Evolutionary conservation across 1,140 invertebrate genomes (phyloP).

Genomic region (Hestina assimilis): DNA sequence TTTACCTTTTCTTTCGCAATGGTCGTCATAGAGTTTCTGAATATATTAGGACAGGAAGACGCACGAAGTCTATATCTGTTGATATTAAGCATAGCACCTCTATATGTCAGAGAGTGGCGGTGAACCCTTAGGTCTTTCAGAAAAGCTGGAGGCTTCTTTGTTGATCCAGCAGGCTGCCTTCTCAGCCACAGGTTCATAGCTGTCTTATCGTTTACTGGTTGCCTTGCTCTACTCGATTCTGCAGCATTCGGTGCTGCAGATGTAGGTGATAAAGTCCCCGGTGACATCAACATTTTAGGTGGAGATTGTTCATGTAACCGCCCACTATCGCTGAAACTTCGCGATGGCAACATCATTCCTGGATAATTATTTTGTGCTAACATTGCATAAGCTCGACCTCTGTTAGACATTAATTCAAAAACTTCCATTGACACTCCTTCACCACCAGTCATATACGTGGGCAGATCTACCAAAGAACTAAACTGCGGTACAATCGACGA

Average conservation of each 20-base stretch:
- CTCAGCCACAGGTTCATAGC: conserved; percentile 80
- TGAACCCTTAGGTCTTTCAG: conserved; percentile 85
- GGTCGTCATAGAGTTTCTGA: conserved; percentile 92
- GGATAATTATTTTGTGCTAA: conserved; percentile 87
- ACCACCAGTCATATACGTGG: conserved; percentile 88
- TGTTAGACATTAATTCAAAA: conserved; percentile 84
- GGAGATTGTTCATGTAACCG: conserved; percentile 74
- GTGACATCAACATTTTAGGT: conserved; percentile 57
- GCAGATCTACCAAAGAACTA: conserved; percentile 88
- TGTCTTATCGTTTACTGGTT: conserved; percentile 62
- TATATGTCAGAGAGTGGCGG: conserved; percentile 88
- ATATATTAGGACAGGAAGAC: conserved; percentile 93
- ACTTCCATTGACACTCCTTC: conserved; percentile 87
- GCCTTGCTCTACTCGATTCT: conserved; percentile 35
- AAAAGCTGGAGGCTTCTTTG: conserved; percentile 80
- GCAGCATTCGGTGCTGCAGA: conserved; percentile 37
- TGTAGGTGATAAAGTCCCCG: conserved; percentile 45
- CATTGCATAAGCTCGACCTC: conserved; percentile 84
- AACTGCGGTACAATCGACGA: conserved; percentile 79
- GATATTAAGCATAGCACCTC: conserved; percentile 92
- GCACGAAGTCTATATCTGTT: conserved; percentile 88
- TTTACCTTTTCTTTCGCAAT: conserved; percentile 85
- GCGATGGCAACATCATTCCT: conserved; percentile 82
- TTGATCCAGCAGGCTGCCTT: conserved; percentile 65
- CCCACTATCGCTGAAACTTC: conserved; percentile 85